Evolutionary conservation across 2,888 invertebrate species (phyloP).

Genomic region (Monopis laevigella): DNA sequence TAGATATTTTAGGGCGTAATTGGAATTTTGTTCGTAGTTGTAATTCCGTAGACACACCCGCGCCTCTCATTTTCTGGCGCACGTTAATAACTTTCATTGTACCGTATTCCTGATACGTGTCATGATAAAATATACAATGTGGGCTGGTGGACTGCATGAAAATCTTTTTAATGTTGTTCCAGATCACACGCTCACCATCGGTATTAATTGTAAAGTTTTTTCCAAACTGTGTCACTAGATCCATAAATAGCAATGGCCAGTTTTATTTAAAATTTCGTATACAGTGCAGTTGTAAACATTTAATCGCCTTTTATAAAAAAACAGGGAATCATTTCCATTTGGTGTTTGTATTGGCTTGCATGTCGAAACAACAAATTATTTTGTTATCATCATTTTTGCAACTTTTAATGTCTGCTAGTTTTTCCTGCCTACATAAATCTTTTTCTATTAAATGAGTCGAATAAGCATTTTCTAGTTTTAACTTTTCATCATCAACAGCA

Average conservation of each 20-base stretch:
- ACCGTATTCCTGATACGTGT: neutral
- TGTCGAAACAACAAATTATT: neutral
- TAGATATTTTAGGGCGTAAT: too few relatives aligned
- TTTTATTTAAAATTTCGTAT: too few relatives aligned
- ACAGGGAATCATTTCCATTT: neutral
- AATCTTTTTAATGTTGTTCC: neutral
- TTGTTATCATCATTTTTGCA: neutral
- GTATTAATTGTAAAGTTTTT: neutral
- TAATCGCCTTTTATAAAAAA: neutral
- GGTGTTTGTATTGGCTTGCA: neutral
- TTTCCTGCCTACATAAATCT: too few relatives aligned
- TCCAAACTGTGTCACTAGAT: neutral
- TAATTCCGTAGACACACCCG: slow-evolving; percentile 14
- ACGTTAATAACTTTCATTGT: slow-evolving; percentile 10
- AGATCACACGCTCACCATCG: too few relatives aligned
- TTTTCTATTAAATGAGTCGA: slow-evolving; percentile 12
- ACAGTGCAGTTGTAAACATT: too few relatives aligned
- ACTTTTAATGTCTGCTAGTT: neutral
- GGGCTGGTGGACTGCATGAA: neutral
- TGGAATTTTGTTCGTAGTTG: neutral
- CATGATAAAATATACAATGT: too few relatives aligned
- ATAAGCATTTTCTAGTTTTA: too few relatives aligned
- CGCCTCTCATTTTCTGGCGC: slow-evolving; percentile 21
- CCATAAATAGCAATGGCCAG: too few relatives aligned
- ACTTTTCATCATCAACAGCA: too few relatives aligned